phyloP scores from a whole-genome alignment of 2,797 vertebrate genomes.

The Sebastes trivittatus region DNA sequence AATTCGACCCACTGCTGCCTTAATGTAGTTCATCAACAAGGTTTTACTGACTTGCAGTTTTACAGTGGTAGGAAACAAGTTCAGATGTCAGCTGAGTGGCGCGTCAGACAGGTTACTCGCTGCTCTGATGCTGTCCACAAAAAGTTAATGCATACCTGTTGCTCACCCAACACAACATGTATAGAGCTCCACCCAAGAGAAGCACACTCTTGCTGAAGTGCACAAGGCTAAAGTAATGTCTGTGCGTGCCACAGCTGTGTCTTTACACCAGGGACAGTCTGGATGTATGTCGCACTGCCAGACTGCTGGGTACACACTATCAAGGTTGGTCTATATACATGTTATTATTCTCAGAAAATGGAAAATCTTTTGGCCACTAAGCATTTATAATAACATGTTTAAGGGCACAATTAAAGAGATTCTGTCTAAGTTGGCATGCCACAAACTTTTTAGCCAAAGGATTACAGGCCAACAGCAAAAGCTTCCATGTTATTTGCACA shows the following conservation, averaged over 20 bases:
- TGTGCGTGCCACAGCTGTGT: conserved; percentile 59
- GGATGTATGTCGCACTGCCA: conserved; percentile 28
- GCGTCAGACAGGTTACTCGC: neutral
- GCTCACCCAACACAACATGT: neutral
- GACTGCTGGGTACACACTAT: conserved; percentile 22
- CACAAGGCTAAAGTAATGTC: conserved; percentile 36
- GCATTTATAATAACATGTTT: neutral
- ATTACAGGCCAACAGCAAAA: neutral
- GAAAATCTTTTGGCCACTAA: neutral
- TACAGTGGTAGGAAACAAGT: neutral
- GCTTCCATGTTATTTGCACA: neutral
- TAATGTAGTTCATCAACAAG: neutral
- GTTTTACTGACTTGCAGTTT: neutral
- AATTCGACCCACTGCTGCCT: no score
- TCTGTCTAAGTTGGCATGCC: neutral
- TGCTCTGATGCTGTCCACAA: neutral
- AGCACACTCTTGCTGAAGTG: conserved; percentile 20
- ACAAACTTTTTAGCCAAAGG: neutral
- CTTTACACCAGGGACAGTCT: conserved; percentile 42
- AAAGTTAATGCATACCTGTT: neutral
- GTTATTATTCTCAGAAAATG: conserved; percentile 28
- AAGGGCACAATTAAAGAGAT: neutral
- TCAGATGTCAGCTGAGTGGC: neutral
- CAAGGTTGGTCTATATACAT: conserved; percentile 6
- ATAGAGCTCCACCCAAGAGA: neutral